Evolutionary conservation across 2,888 invertebrate genomes (phyloP), one percentile per base, ranked within the genome.

Genomic region (Marronus borbonicus): DNA sequence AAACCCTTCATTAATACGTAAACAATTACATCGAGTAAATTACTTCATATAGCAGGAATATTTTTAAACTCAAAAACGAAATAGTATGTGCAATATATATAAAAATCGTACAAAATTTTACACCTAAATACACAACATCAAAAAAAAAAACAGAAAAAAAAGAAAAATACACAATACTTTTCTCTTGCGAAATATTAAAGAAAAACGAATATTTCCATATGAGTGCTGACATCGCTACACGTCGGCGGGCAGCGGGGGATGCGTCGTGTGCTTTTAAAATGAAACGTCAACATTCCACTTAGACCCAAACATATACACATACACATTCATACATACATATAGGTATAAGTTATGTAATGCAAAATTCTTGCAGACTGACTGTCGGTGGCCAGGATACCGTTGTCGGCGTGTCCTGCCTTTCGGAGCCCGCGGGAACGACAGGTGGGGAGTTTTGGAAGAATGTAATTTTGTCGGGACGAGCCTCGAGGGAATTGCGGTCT

Each of bases 401-500:
- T 68, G 72, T 20, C 14, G 65, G 20, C 20, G 80, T 79, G 80
- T 80, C 80, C 80, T 80, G 80, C 77, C 79, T 79, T 17, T 76
- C 75, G 55, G 76, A 68, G 81, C 80, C 80, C 78, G 78, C 78
- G 78, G 80, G 80, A 80, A 81, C 77, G 83, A 82, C 83, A 85
- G 85, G 85, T 84, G 84, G 85, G 84, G 84, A 85, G 85, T 83
- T 85, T 83, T 83, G 85, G 85, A 88, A 87, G 87, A 87, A 88
- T 88, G 87, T 88, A 88, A 88, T 88, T 88, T 88, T 86, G 86
- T 85, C 84, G 85, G 86, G 87, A 88, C 87, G 87, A 86, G 86
- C 86, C 88, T 87, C 87, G 81, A 78, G 85, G 85, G 88, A 81
- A 84, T 82, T 86, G 86, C 86, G 87, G 85, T 86, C 85, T 85